Evolutionary conservation across 1,140 invertebrate species (phyloP).

Genomic region (Lerema accius): DNA sequence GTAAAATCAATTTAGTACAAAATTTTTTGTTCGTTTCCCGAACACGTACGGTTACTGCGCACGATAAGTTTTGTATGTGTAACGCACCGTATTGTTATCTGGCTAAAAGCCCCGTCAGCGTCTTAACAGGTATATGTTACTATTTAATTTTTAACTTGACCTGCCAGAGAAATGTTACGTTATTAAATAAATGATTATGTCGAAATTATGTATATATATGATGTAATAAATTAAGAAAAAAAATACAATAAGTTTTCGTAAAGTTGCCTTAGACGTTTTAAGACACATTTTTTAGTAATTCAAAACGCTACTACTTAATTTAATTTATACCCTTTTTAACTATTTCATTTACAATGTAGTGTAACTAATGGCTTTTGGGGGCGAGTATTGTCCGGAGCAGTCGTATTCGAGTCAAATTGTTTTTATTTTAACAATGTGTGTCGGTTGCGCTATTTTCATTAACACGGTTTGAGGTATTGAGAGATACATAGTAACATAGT

Average conservation of each 20-base stretch:
- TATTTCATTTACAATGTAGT: slow-evolving; percentile 40
- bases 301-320: slow-evolving; percentile 52
- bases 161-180: slow-evolving; percentile 73
- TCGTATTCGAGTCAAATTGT: slow-evolving; percentile 30
- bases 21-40: slow-evolving; percentile 8
- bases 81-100: slow-evolving; percentile 53
- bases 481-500: slow-evolving; percentile 63
- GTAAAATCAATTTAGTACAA: slow-evolving; percentile 22
- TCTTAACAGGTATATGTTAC: slow-evolving; percentile 55
- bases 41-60: slow-evolving; percentile 46
- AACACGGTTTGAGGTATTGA: slow-evolving; percentile 73
- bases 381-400: slow-evolving; percentile 26
- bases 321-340: slow-evolving; percentile 60
- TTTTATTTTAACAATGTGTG: slow-evolving; percentile 64
- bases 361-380: slow-evolving; percentile 29
- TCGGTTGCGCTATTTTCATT: slow-evolving; percentile 68
- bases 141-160: slow-evolving; percentile 69
- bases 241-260: slow-evolving; percentile 79
- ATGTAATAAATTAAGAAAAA: slow-evolving; percentile 80
- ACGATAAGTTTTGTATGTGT: slow-evolving; percentile 38
- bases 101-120: slow-evolving; percentile 52
- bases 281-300: slow-evolving; percentile 63
- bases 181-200: slow-evolving; percentile 72
- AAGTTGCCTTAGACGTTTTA: slow-evolving; percentile 77
- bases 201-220: slow-evolving; percentile 81